Conservation (phyloP, 2,797 vertebrate species). For the Enteromius radiatus region DNA sequence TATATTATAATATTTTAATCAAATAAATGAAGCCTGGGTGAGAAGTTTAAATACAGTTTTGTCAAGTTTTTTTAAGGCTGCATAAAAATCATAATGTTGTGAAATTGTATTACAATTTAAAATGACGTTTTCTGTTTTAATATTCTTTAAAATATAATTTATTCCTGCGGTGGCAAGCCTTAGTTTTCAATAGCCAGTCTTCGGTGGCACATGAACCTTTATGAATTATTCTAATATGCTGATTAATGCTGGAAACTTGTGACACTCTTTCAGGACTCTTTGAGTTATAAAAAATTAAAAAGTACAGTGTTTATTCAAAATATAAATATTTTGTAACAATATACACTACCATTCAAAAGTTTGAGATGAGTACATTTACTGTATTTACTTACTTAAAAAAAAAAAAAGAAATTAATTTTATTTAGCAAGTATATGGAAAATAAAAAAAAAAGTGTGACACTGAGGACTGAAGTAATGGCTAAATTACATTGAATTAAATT, state of each 20-base stretch:
- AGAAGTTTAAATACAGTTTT: no score
- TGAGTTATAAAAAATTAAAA: not conserved
- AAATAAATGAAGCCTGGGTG: no score
- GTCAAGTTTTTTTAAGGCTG: no score
- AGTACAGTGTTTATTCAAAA: not conserved
- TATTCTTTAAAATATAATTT: not conserved
- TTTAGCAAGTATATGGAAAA: not conserved
- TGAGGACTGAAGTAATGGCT: not conserved
- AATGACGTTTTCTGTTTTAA: not conserved
- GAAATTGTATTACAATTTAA: not conserved
- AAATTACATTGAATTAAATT: no score
- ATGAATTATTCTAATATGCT: not conserved
- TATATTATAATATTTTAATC: not conserved
- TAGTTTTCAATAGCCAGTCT: not conserved
- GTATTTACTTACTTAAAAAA: no score
- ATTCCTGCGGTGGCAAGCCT: not conserved
- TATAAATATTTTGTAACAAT: not conserved
- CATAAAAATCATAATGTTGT: not conserved
- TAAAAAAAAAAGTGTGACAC: not conserved
- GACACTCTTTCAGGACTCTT: not conserved
- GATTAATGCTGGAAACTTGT: not conserved
- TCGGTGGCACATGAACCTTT: not conserved
- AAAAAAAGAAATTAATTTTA: not conserved
- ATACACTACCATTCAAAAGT: not conserved
- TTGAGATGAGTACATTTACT: not conserved